Evolutionary conservation across 1,140 invertebrate genomes (phyloP).

Genomic region (Drepana arcuata): DNA sequence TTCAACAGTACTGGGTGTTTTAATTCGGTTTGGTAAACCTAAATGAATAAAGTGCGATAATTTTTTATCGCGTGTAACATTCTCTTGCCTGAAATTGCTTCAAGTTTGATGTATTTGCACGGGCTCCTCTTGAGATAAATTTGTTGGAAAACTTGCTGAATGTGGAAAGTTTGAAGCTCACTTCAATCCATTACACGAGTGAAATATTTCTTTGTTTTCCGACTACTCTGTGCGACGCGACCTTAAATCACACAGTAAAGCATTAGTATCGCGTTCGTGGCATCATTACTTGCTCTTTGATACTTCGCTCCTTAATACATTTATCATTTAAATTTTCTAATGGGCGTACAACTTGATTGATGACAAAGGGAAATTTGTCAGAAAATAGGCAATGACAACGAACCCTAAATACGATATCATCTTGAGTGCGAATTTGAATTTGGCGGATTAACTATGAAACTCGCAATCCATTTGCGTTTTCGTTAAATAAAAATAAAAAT

Average conservation of each 20-base stretch:
- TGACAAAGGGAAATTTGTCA: slow-evolving; percentile 1
- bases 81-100: slow-evolving; percentile 67
- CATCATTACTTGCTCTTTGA: not conserved
- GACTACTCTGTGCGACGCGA: slow-evolving; percentile 43
- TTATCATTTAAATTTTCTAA: slow-evolving; percentile 18
- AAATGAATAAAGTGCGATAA: no score
- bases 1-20: no score
- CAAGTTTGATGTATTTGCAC: slow-evolving; percentile 68
- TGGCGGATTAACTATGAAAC: no score
- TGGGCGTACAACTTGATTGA: slow-evolving; percentile 16
- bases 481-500: no score
- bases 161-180: slow-evolving; percentile 69
- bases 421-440: no score
- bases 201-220: slow-evolving; percentile 72
- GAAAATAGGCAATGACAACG: no score
- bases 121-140: slow-evolving; percentile 64
- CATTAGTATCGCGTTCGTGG: no score
- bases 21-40: no score
- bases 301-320: slow-evolving; percentile 6
- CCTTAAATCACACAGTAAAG: no score
- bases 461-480: no score
- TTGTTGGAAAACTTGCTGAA: slow-evolving; percentile 69
- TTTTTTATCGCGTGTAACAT: no score
- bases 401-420: no score
- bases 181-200: slow-evolving; percentile 71